Percentiles rank a stretch among this genome's conserved stretches.
These are phyloP conservation scores for Sitta carolinensis DNA, from an alignment of 2,797 vertebrate species.

Conservation along the genomic window DNA sequence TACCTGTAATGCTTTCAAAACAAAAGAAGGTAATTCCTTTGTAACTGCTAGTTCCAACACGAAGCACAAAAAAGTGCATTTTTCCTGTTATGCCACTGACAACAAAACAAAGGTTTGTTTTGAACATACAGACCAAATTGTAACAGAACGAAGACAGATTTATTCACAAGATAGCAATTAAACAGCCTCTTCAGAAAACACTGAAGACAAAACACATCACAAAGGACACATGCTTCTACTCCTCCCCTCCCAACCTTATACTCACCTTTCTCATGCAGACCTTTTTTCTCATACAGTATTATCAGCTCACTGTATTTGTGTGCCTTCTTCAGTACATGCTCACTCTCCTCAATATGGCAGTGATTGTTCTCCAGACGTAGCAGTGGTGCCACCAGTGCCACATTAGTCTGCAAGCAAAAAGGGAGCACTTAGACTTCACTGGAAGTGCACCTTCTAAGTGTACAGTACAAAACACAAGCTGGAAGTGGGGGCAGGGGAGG, in stretches of 20 bases:
- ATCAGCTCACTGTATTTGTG: slow-evolving; percentile 99
- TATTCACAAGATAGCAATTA: background rate
- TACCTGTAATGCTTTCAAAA: slow-evolving; percentile 88
- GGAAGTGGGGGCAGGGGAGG: background rate
- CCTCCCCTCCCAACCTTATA: background rate
- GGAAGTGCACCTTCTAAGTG: background rate
- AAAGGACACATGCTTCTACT: background rate
- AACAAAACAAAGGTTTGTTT: background rate
- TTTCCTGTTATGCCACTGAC: background rate
- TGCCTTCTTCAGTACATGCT: slow-evolving; percentile 96
- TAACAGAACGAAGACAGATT: background rate
- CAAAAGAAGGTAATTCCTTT: background rate
- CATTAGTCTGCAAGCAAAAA: slow-evolving; percentile 85
- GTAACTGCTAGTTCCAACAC: background rate
- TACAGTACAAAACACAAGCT: background rate
- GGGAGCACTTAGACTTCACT: background rate
- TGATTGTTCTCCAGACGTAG: slow-evolving; percentile 98
- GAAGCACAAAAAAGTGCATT: background rate
- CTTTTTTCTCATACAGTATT: slow-evolving; percentile 98
- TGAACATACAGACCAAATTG: background rate
- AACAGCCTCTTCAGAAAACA: background rate
- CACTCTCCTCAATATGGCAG: slow-evolving; percentile 98
- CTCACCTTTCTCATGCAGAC: slow-evolving; percentile 94
- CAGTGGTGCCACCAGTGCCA: slow-evolving; percentile 93
- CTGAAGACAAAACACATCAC: background rate